Evolutionary conservation across 2,113 vertebrate genomes (phyloP).

Genomic region (Sceloporus tristichus): DNA sequence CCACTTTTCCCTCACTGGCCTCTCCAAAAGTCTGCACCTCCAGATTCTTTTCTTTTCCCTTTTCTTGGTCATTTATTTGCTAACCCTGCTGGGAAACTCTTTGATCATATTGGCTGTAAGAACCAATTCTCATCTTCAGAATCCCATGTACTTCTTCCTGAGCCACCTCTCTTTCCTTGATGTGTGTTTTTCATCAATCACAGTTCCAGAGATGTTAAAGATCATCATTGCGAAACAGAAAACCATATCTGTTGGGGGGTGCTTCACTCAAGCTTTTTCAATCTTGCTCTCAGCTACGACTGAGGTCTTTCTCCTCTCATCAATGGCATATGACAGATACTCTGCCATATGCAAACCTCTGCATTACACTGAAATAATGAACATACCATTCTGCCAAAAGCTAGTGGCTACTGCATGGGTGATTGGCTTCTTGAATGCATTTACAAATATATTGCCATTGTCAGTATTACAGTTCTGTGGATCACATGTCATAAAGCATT

Average conservation of each 20-base stretch:
- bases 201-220: conserved; percentile 65
- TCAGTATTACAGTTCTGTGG: no score
- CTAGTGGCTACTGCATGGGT: conserved; percentile 60
- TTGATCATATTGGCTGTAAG: conserved; percentile 50
- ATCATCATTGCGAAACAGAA: conserved; percentile 58
- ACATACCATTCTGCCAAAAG: conserved; percentile 35
- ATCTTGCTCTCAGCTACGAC: conserved; percentile 55
- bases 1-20: conserved; percentile 1
- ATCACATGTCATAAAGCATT: no score
- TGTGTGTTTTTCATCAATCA: conserved; percentile 71
- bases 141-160: conserved; percentile 50
- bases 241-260: conserved; percentile 52
- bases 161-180: conserved; percentile 62
- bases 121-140: conserved; percentile 48
- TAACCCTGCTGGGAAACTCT: conserved; percentile 32
- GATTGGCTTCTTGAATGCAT: no score
- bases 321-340: conserved; percentile 69
- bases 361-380: conserved; percentile 60
- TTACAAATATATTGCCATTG: no score
- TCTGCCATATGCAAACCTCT: conserved; percentile 68
- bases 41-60: conserved; percentile 3
- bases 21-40: neutral
- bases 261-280: conserved; percentile 64
- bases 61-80: conserved; percentile 10
- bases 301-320: no score